Evolutionary conservation across 2,888 invertebrate genomes (phyloP).

Genomic region (Hemaris fuciformis): DNA sequence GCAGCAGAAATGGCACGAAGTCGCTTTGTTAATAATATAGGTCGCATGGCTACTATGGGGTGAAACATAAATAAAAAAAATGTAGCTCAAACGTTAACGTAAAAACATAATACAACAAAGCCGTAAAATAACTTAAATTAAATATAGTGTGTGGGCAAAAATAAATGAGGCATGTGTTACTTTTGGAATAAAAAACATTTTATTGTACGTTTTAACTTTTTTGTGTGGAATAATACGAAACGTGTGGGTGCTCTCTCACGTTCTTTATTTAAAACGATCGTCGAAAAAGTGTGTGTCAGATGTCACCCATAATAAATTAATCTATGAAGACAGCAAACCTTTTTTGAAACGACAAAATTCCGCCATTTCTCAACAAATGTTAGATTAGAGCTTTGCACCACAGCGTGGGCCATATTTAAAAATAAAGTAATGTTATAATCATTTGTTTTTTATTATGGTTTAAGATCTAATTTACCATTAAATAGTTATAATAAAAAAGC

Average conservation of each 20-base stretch:
- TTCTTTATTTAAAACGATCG: conserved; percentile 1
- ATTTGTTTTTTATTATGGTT: no score
- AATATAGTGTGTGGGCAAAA: background rate
- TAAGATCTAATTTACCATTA: no score
- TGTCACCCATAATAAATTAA: conserved; percentile 8
- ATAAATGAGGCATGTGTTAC: background rate
- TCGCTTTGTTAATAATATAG: no score
- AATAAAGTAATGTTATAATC: background rate
- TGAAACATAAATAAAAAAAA: no score
- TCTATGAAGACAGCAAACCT: background rate
- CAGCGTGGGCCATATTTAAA: background rate
- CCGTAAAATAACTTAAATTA: background rate
- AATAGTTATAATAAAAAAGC: no score
- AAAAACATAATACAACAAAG: background rate
- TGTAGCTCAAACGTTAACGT: background rate
- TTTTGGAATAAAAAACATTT: background rate
- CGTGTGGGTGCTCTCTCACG: conserved; percentile 4
- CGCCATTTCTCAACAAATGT: background rate
- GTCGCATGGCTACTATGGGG: no score
- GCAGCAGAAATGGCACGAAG: no score
- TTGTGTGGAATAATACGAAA: background rate
- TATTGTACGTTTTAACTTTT: background rate
- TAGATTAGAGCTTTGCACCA: background rate
- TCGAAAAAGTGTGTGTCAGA: conserved; percentile 2
- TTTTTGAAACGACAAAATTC: background rate